These are phyloP conservation scores for Pachycephala philippinensis DNA, from an alignment of 2,113 vertebrate species.

Conservation along the genomic window DNA sequence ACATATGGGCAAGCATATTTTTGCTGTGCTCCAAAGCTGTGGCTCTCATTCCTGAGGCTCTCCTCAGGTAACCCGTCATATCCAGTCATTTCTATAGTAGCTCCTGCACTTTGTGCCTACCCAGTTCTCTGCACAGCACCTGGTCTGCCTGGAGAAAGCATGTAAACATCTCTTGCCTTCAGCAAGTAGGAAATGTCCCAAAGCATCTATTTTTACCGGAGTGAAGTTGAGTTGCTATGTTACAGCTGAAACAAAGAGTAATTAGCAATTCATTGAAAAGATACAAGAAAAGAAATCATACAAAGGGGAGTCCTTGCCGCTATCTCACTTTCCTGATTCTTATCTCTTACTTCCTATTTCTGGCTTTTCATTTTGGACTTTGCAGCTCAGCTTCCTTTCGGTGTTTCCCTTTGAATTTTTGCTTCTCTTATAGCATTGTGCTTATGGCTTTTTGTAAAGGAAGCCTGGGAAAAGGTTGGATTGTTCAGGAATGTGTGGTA, in stretches of 20 bases:
- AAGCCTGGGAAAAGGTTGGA: constrained; percentile 41
- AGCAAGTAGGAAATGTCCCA: constrained; percentile 29
- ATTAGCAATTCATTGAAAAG: constrained; percentile 60
- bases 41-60: not conserved
- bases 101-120: not conserved
- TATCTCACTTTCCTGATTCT: constrained; percentile 58
- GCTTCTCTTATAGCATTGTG: constrained; percentile 35
- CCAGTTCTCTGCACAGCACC: not conserved
- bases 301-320: constrained; percentile 29
- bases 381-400: constrained; percentile 58
- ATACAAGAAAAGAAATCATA: constrained; percentile 59
- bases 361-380: constrained; percentile 62
- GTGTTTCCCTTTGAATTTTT: constrained; percentile 50
- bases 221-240: not conserved
- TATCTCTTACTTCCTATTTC: constrained; percentile 60
- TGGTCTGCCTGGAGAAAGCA: not conserved
- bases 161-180: not conserved
- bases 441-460: constrained; percentile 4
- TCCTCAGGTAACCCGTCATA: not conserved
- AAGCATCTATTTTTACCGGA: constrained; percentile 50
- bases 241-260: constrained; percentile 51
- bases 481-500: constrained; percentile 37
- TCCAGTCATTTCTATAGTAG: not conserved
- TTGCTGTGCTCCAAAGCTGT: not conserved
- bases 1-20: not conserved